Conservation (phyloP, 92 coral and sea anemone species). For the Plumapathes pennacea region DNA sequence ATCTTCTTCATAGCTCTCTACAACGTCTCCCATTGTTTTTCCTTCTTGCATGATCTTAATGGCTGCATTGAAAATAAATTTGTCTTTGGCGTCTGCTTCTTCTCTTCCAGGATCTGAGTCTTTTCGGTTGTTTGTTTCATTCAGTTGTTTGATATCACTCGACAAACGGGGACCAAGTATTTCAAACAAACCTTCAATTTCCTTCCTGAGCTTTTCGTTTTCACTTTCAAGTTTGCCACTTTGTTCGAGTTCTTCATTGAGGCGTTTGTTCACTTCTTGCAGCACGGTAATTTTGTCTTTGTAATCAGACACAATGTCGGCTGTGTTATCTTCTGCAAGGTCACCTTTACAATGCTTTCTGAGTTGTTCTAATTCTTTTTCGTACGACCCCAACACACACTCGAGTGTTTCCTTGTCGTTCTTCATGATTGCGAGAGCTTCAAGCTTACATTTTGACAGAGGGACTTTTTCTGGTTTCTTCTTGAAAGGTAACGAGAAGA, state of each 20-base stretch:
- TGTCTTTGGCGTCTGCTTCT: background rate
- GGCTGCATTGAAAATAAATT: constrained; percentile 13
- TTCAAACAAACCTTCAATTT: background rate
- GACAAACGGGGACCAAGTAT: constrained; percentile 5
- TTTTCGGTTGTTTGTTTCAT: background rate
- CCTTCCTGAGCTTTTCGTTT: background rate
- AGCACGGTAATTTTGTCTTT: constrained; percentile 21
- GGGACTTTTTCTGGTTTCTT: too few species aligned
- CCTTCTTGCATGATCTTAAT: constrained; percentile 2
- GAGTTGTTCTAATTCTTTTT: constrained; percentile 41
- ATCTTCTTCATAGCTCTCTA: constrained; percentile 15
- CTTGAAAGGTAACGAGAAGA: too few species aligned
- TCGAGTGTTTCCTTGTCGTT: constrained; percentile 48
- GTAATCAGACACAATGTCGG: background rate
- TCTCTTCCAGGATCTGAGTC: background rate
- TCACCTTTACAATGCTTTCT: constrained; percentile 3
- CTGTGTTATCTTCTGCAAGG: background rate
- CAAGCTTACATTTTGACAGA: too few species aligned
- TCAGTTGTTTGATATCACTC: background rate
- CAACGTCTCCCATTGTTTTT: constrained; percentile 1
- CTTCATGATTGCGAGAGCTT: constrained; percentile 11
- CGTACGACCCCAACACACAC: constrained; percentile 49
- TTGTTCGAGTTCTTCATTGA: constrained; percentile 5
- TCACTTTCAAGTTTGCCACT: background rate
- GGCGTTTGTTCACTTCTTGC: constrained; percentile 13